These are phyloP conservation scores for Mimas tiliae DNA, from an alignment of 2,888 invertebrate species.

Conservation along the genomic window DNA sequence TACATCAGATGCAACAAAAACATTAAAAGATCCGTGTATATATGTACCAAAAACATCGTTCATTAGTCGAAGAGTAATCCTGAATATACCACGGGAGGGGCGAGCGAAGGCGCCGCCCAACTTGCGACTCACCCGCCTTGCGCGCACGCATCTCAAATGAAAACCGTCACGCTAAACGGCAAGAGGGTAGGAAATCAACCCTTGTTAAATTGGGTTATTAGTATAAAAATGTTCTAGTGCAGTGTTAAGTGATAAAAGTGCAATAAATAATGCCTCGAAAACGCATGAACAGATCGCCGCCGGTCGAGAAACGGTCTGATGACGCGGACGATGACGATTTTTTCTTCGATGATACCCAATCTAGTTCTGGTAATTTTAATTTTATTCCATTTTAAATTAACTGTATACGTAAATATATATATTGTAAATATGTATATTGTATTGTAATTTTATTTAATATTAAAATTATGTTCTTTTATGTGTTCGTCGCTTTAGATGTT, in stretches of 20 bases:
- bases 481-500: too few relatives aligned
- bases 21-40: constrained; percentile 32
- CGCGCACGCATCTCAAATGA: constrained; percentile 64
- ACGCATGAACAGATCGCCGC: constrained; percentile 65
- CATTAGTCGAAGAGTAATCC: constrained; percentile 60
- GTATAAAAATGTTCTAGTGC: constrained; percentile 43
- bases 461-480: too few relatives aligned
- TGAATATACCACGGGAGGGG: constrained; percentile 67
- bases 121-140: constrained; percentile 70
- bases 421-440: too few relatives aligned
- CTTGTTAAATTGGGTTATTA: constrained; percentile 32
- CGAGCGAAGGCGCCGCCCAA: constrained; percentile 72
- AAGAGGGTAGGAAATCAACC: constrained; percentile 47
- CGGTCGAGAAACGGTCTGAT: constrained; percentile 64
- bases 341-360: constrained; percentile 76
- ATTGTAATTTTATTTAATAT: too few relatives aligned
- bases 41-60: constrained; percentile 45
- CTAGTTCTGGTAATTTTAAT: constrained; percentile 64
- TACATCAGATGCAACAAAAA: constrained; percentile 23
- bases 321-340: constrained; percentile 77
- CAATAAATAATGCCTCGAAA: constrained; percentile 73
- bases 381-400: background rate
- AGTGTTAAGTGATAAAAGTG: constrained; percentile 44
- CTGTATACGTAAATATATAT: background rate
- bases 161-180: constrained; percentile 57